Conservation (phyloP, 2,113 vertebrate genomes). For the Cariama cristata region DNA sequence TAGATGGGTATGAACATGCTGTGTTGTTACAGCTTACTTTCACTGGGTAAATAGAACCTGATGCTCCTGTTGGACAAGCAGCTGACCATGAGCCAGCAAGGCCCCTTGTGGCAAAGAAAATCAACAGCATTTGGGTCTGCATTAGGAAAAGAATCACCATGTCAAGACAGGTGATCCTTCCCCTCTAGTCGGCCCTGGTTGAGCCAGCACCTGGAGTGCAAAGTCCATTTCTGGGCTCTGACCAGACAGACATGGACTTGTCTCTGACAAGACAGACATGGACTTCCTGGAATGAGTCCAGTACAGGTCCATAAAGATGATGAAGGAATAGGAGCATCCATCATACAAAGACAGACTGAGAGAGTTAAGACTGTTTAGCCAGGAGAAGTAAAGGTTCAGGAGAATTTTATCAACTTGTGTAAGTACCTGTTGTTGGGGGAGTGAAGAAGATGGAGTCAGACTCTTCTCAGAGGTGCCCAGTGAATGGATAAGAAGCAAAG, state of each 20-base stretch:
- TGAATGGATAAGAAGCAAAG: background rate
- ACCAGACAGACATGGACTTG: background rate
- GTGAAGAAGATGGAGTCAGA: background rate
- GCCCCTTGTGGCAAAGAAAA: background rate
- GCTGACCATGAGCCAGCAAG: background rate
- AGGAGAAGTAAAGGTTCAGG: background rate
- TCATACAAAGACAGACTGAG: background rate
- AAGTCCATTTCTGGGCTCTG: background rate
- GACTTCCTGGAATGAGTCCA: background rate
- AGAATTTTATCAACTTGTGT: background rate
- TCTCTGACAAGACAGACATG: background rate
- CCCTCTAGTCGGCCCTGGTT: background rate
- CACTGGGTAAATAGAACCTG: background rate
- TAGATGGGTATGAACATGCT: background rate
- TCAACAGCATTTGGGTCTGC: background rate
- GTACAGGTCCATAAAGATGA: background rate
- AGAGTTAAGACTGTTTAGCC: background rate
- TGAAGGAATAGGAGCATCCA: background rate
- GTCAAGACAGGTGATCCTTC: background rate
- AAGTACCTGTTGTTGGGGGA: background rate
- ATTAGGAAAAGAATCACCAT: background rate
- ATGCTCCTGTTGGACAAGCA: background rate
- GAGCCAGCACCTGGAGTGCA: background rate
- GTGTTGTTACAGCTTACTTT: background rate
- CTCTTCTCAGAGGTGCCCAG: background rate